Conservation (phyloP, 2,888 invertebrate species). For the Tenthredo notha region DNA sequence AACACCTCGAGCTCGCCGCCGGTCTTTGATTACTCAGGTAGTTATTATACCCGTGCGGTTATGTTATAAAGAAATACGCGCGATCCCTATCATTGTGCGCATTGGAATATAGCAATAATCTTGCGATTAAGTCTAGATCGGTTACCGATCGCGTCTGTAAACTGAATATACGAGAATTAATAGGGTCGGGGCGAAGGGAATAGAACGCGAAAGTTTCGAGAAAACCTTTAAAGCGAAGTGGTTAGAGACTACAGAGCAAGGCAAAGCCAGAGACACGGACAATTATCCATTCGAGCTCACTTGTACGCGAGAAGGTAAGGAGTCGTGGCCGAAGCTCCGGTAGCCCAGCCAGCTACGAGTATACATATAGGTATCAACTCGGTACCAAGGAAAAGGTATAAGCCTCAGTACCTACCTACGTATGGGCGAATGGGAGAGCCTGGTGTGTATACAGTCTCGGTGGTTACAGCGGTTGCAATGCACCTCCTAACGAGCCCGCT, state of each 20-base stretch:
- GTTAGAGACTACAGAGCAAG: conserved; percentile 2
- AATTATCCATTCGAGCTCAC: conserved; percentile 48
- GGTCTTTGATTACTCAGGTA: not conserved
- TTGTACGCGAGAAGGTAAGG: not conserved
- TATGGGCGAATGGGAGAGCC: conserved; percentile 9
- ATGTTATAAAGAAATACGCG: not conserved
- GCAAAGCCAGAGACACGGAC: conserved; percentile 48
- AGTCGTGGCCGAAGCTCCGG: conserved; percentile 20
- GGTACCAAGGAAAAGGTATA: not conserved
- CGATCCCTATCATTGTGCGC: not conserved
- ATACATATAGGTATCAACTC: not conserved
- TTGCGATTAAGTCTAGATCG: not conserved
- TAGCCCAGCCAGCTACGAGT: not conserved
- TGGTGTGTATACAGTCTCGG: conserved; percentile 39
- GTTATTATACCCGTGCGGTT: conserved; percentile 2
- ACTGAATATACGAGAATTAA: not conserved
- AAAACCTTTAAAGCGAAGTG: not conserved
- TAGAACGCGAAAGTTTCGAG: not conserved
- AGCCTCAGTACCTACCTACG: not conserved
- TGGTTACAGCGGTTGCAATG: conserved; percentile 73
- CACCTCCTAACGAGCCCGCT: conserved; percentile 78
- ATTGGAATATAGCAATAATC: not conserved
- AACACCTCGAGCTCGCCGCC: conserved; percentile 12
- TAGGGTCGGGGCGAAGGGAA: not conserved
- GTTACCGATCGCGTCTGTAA: not conserved